Percentiles rank a stretch among this genome's conserved stretches.
phyloP scores from a whole-genome alignment of 1,140 invertebrate species.

The Drosophila kikkawai region DNA sequence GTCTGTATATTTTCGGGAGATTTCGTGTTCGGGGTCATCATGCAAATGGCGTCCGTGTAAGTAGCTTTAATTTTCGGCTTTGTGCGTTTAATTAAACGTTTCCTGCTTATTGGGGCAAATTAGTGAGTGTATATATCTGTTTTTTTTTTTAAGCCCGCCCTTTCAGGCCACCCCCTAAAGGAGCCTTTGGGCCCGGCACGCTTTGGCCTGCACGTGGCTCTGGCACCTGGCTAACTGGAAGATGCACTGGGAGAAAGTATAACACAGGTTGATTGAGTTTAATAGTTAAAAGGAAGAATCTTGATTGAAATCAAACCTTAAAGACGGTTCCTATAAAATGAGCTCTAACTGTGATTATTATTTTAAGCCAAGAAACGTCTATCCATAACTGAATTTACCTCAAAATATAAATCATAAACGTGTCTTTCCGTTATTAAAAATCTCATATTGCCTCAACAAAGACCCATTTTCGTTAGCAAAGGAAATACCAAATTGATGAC shows the following conservation, averaged over 20 bases:
- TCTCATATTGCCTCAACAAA: neutral
- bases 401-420: neutral
- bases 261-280: no score
- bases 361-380: neutral
- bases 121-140: slow-evolving; percentile 6
- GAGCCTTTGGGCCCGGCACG: slow-evolving; percentile 22
- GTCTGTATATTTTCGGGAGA: slow-evolving; percentile 15
- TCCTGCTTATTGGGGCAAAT: slow-evolving; percentile 49
- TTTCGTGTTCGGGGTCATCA: slow-evolving; percentile 15
- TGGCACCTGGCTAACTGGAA: slow-evolving; percentile 49
- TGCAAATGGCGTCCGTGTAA: slow-evolving; percentile 30
- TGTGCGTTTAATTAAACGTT: slow-evolving; percentile 42
- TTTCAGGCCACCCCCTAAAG: slow-evolving; percentile 6
- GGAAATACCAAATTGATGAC: slow-evolving; percentile 12
- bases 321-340: no score
- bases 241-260: neutral
- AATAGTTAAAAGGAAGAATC: neutral
- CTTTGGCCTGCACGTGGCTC: slow-evolving; percentile 66
- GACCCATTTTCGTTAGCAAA: neutral
- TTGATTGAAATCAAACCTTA: no score
- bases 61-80: slow-evolving; percentile 31
- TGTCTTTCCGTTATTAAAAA: neutral
- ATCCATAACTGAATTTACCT: neutral
- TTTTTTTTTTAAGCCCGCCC: slow-evolving; percentile 5
- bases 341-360: no score